Percentiles rank a stretch among this genome's conserved stretches.
These are phyloP conservation scores for Suricata suricatta DNA, from an alignment of 2,113 vertebrate species.

Conservation along the genomic window DNA sequence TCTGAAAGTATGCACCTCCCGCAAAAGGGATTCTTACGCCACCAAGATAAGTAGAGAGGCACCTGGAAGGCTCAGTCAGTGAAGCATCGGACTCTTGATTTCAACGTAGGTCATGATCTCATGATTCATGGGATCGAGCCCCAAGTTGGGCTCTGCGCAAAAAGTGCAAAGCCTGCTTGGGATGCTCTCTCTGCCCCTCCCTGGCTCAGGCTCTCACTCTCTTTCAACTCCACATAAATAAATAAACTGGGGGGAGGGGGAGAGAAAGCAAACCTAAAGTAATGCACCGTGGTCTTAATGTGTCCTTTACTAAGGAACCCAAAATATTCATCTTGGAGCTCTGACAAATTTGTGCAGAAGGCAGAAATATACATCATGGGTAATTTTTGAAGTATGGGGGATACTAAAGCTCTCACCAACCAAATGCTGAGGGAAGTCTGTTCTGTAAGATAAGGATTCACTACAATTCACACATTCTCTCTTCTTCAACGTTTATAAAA, in stretches of 20 bases:
- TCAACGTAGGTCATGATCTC: no score
- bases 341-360: background rate
- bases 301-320: background rate
- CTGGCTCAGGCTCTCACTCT: no score
- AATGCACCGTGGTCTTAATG: rapidly evolving
- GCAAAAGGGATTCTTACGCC: background rate
- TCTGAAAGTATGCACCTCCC: background rate
- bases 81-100: no score
- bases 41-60: background rate
- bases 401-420: background rate
- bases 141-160: no score
- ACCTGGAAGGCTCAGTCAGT: no score
- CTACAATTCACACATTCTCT: background rate
- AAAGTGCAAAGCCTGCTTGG: no score
- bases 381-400: background rate
- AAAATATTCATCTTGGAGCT: background rate
- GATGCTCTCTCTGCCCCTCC: no score
- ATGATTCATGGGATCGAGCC: no score
- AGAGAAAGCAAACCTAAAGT: background rate
- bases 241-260: background rate
- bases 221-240: no score
- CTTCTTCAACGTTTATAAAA: background rate
- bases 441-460: background rate
- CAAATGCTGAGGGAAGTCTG: background rate
- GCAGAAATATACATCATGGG: background rate